Conservation (phyloP, 2,113 vertebrate species). For the Pedetes capensis region DNA sequence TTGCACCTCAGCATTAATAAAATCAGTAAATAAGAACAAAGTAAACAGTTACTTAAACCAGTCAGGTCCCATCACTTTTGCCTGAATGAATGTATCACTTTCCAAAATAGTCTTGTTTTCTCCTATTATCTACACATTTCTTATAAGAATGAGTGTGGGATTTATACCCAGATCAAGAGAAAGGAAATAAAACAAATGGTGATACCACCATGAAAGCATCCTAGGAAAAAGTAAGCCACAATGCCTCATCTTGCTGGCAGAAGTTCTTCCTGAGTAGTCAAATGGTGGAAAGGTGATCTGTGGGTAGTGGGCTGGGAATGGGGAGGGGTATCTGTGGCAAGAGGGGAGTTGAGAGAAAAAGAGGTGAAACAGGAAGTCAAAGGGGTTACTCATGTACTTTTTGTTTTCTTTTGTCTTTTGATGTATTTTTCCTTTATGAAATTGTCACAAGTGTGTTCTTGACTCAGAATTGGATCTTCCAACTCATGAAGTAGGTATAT, state of each 20-base stretch:
- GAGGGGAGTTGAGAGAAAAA: too few relatives aligned
- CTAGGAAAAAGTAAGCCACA: background rate
- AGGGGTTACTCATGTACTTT: background rate
- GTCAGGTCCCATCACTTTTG: background rate
- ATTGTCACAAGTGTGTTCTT: background rate
- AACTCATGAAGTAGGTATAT: background rate
- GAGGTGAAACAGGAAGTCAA: background rate
- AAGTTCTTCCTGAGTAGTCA: background rate
- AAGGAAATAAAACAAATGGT: background rate
- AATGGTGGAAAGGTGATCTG: background rate
- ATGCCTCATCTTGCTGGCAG: background rate
- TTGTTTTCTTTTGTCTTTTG: too few relatives aligned
- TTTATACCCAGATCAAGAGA: background rate
- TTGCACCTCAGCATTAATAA: too few relatives aligned
- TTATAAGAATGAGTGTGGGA: background rate
- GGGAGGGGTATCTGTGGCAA: rapidly evolving
- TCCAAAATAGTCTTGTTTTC: background rate
- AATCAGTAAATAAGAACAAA: background rate
- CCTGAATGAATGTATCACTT: background rate
- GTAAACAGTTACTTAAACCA: background rate
- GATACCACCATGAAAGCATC: background rate
- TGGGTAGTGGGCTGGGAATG: background rate
- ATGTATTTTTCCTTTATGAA: background rate
- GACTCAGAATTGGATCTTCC: background rate
- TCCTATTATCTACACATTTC: background rate